Evolutionary conservation across 2,113 vertebrate species (phyloP).

Genomic region (Laterallus jamaicensis): DNA sequence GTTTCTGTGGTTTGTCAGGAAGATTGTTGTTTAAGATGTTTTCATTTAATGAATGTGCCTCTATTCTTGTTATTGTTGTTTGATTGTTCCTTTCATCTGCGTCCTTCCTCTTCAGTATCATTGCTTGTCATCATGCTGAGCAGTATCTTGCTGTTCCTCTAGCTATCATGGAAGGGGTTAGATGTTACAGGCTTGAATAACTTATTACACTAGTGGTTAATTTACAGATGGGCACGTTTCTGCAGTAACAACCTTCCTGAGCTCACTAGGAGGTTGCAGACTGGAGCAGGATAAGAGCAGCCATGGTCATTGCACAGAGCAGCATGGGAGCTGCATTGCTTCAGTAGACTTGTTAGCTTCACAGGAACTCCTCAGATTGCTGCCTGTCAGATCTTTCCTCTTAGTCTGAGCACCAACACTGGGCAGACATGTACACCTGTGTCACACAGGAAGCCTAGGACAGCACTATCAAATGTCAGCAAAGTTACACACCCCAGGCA

Average conservation of each 20-base stretch:
- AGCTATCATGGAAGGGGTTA: background rate
- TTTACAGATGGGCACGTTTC: background rate
- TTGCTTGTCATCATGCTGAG: background rate
- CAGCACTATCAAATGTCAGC: background rate
- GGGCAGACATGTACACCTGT: background rate
- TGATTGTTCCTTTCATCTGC: background rate
- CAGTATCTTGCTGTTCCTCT: background rate
- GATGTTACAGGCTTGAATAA: background rate
- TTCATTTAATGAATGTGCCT: slow-evolving; percentile 27
- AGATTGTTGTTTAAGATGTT: slow-evolving; percentile 44
- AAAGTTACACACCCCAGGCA: background rate
- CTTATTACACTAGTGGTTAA: background rate
- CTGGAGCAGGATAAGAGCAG: background rate
- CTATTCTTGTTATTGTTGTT: background rate
- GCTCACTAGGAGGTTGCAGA: background rate
- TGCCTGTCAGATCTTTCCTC: background rate
- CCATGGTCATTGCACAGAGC: background rate
- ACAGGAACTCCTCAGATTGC: background rate
- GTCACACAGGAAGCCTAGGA: background rate
- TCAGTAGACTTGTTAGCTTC: background rate
- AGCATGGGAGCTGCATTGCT: background rate
- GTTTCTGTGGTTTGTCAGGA: slow-evolving; percentile 53
- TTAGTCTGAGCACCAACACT: background rate
- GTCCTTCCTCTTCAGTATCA: background rate
- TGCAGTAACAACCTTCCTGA: background rate